Conservation (phyloP, 2,797 vertebrate species). For the Hypotaenidia okinawae region DNA sequence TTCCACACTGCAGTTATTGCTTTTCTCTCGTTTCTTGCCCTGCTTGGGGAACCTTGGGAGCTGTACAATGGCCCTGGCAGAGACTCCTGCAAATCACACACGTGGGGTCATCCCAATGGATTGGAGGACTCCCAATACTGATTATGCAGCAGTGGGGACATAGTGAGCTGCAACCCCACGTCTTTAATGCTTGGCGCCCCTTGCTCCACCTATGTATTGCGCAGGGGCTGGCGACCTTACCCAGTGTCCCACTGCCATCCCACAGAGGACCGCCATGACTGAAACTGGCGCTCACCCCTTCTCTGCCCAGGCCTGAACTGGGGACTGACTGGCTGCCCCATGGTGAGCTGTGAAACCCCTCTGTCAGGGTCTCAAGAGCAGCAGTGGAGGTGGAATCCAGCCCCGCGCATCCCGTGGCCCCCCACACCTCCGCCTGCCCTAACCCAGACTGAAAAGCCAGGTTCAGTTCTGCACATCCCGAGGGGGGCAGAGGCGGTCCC, state of each 20-base stretch:
- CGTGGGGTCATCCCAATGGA: rapidly evolving
- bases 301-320: neutral
- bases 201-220: no score
- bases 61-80: neutral
- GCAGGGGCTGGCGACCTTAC: neutral
- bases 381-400: rapidly evolving
- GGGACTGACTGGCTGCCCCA: neutral
- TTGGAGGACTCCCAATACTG: rapidly evolving
- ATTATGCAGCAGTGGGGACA: neutral
- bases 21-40: neutral
- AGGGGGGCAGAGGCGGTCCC: no score
- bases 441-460: neutral
- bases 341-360: neutral
- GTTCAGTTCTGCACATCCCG: no score
- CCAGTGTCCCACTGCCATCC: neutral
- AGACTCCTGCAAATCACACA: neutral
- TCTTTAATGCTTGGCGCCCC: neutral
- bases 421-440: rapidly evolving
- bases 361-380: neutral
- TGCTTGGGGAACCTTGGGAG: neutral
- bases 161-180: neutral
- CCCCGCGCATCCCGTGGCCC: neutral
- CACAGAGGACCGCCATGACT: neutral
- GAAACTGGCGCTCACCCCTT: neutral
- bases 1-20: neutral